A percentile compares a stretch with the other conserved stretches of the same genome.
These are phyloP conservation scores for Oxycera nigricornis DNA, from an alignment of 2,888 invertebrate species.

Conservation along the genomic window DNA sequence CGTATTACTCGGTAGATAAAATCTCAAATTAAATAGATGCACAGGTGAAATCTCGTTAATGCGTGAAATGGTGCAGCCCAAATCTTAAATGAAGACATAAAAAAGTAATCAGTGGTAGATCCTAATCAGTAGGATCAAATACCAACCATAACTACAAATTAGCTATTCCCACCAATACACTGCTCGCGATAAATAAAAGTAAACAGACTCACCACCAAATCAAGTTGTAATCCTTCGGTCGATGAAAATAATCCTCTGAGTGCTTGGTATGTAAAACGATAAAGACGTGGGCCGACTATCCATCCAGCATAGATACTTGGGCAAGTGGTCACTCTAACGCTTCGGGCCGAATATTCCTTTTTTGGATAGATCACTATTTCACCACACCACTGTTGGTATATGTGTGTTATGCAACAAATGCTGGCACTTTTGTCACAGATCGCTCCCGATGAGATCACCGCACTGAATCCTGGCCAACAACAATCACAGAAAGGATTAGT, in stretches of 20 bases:
- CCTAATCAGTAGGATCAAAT: no score
- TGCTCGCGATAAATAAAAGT: background rate
- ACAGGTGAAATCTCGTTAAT: no score
- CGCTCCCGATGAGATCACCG: background rate
- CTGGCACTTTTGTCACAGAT: constrained; percentile 2
- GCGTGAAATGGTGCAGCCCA: no score
- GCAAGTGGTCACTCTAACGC: background rate
- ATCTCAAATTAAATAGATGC: no score
- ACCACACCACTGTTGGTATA: constrained; percentile 4
- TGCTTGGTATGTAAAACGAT: background rate
- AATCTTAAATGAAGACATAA: no score
- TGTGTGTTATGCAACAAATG: background rate
- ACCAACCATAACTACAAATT: no score
- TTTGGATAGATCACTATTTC: constrained; percentile 6
- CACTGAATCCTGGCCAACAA: background rate
- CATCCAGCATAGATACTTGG: background rate
- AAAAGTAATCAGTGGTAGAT: no score
- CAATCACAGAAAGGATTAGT: background rate
- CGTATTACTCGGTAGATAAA: no score
- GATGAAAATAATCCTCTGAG: constrained; percentile 18
- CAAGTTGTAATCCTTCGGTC: background rate
- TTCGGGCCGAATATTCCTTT: background rate
- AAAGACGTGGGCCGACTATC: background rate
- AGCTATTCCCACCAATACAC: no score
- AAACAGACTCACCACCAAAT: constrained; percentile 4